Percentiles rank a stretch among this genome's conserved stretches.
Evolutionary conservation across 2,797 vertebrate species (phyloP).

Genomic region (Cryptoprocta ferox): DNA sequence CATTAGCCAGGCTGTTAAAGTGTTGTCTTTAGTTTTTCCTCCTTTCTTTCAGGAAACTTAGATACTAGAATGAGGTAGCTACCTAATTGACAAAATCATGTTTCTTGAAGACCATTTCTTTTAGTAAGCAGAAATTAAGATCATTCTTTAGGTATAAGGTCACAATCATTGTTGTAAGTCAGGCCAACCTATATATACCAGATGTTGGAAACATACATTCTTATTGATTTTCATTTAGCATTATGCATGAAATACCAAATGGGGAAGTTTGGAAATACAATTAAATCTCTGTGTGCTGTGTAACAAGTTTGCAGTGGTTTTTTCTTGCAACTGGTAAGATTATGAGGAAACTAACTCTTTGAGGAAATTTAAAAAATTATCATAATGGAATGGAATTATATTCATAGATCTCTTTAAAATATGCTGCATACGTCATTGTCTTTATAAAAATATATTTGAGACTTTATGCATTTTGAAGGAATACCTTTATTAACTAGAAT

Average conservation of each 20-base stretch:
- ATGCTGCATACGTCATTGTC: background rate
- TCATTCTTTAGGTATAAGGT: constrained; percentile 14
- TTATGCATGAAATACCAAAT: background rate
- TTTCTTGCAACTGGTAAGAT: constrained; percentile 43
- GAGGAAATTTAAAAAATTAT: constrained; percentile 52
- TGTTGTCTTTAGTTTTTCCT: background rate
- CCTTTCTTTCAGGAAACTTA: constrained; percentile 7
- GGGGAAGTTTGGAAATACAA: background rate
- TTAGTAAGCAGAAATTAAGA: constrained; percentile 29
- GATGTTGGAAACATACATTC: background rate
- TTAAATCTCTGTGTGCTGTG: background rate
- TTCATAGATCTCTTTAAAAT: constrained; percentile 18
- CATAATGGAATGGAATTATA: constrained; percentile 38
- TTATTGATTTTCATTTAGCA: constrained; percentile 55
- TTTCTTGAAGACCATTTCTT: constrained; percentile 34
- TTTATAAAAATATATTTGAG: background rate
- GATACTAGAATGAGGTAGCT: background rate
- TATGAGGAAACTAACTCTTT: constrained; percentile 46
- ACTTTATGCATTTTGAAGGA: constrained; percentile 14
- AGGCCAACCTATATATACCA: background rate
- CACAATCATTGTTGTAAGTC: background rate
- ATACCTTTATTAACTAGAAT: constrained; percentile 57
- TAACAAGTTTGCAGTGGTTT: background rate
- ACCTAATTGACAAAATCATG: background rate
- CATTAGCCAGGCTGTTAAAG: background rate